Evolutionary conservation across 2,113 vertebrate genomes (phyloP), one percentile per base, ranked within the genome.

Genomic region (Centropus bengalensis): DNA sequence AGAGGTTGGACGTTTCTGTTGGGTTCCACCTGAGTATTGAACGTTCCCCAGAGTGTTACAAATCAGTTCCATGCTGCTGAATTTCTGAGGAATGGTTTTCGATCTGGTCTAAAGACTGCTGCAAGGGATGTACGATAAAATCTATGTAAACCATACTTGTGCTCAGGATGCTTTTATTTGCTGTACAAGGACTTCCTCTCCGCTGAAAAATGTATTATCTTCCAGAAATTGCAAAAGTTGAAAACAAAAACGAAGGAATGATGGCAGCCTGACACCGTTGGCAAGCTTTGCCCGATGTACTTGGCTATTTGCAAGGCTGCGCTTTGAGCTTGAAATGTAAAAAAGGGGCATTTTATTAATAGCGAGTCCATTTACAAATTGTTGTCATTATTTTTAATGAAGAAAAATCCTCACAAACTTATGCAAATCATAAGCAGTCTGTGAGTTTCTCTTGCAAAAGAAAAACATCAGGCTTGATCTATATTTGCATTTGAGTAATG

Each of bases 401-500:
- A 81, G 69, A 82, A 77, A 92, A 86, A 23, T 60, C 82, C 83
- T 89, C 64, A n/a, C 74, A 88, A 66, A 91, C 28, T 71, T 88
- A 87, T 96, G 92, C 82, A 87, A 90, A 92, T 90, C 69, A 67
- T 70, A 93, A 82, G 54, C 84, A 70, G 63, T 86, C 47, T 44
- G 54, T 63, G 23, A 23, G 54, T 51, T 93, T 95, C 49, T 68
- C 75, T 60, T 45, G 52, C 63, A 79, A 91, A 96, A 93, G 77
- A 36, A 91, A 79, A 86, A 30, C 52, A 58, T 81, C n/a, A 80
- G 70, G 63, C 76, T 86, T 56, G 69, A 62, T 95, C 82, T 63
- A 9, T 93, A 89, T 95, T 96, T 96, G 67, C 76, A 47, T 94
- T 92, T 89, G 86, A 91, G 70, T 28, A 75, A 93, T 75, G 82